Base-by-base conservation (phyloP, 2,113 vertebrate species). In the Pachypanchax playfairii region DNA sequence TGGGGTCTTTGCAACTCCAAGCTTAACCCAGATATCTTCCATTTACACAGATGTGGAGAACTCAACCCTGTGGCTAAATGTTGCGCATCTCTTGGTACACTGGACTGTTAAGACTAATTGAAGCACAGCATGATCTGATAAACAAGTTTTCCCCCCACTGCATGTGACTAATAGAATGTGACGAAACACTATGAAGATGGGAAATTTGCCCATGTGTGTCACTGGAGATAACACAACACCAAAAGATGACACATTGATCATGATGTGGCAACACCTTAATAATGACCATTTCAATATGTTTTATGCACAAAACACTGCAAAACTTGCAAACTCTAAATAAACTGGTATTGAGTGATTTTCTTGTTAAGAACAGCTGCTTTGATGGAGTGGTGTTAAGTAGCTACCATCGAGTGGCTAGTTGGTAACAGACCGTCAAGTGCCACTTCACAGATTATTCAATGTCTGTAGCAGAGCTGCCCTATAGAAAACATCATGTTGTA, bases 31-130 rank as follows among this genome's bases (percentile, higher is more conserved):
- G 71, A 65, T 73, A 49, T 33, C 46, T 70, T 43, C 50, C 65
- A 20, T 79, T 58, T 51, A 33, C 26, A 75, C 59, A 35, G 70
- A 67, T 53, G 3, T 38, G 13, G 62, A 50, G 14, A 25, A 54
- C 66, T 83, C 50, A 49, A n/a, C 65, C 67, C 53, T 38, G 55
- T 56, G 73, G 77, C 70, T 75, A 72, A 76, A 75, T 77, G 39
- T 6, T 0, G 58, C 57, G 21, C 56, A 69, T 77, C 56, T 75
- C 29, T 65, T 70, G 60, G 62, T 67, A 63, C 72, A 52, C 48
- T 64, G 68, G 52, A 61, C 65, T 75, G 73, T 77, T 83, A 75
- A 66, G 61, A 75, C 75, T 80, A 86, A 90, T 89, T 85, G 56
- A 88, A 69, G 66, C 82, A 33, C 84, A 79, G 81, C 70, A 25